Percentiles rank a stretch among this genome's conserved stretches.
Evolutionary conservation across 2,113 vertebrate species (phyloP).

Genomic region (Mustela lutreola): DNA sequence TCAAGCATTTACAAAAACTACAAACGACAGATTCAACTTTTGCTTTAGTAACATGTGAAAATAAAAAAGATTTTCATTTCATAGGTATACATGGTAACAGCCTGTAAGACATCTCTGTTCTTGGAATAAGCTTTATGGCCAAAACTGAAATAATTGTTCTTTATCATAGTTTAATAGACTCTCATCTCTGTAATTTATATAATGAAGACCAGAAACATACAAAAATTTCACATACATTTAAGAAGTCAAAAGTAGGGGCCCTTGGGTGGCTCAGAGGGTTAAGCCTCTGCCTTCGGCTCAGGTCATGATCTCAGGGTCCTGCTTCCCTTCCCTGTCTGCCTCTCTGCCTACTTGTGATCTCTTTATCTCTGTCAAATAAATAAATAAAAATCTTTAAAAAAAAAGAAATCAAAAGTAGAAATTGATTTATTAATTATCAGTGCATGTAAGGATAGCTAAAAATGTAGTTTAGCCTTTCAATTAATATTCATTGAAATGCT

Average conservation of each 20-base stretch:
- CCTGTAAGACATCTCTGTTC: not conserved
- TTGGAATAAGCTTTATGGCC: constrained; percentile 16
- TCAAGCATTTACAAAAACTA: not conserved
- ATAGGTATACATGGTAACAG: not conserved
- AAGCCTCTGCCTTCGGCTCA: too few species aligned
- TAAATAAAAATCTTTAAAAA: too few species aligned
- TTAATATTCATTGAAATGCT: not conserved
- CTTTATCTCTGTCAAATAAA: too few species aligned
- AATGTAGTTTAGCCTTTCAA: constrained; percentile 8
- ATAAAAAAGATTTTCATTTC: constrained; percentile 4
- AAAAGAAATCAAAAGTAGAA: not conserved
- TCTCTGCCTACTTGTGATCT: too few species aligned
- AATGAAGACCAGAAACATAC: not conserved
- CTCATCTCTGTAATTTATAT: not conserved
- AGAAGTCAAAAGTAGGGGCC: not conserved
- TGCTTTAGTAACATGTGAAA: constrained; percentile 1
- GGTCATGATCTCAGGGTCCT: too few species aligned
- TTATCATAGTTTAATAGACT: not conserved
- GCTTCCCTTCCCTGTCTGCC: too few species aligned
- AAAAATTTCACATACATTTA: not conserved
- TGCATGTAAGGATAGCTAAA: not conserved
- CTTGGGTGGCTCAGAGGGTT: too few species aligned
- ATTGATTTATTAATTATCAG: constrained; percentile 25
- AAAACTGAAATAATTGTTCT: constrained; percentile 42
- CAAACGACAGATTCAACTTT: not conserved